Evolutionary conservation across 2,888 invertebrate species (phyloP).

Genomic region (Euplexia lucipara): DNA sequence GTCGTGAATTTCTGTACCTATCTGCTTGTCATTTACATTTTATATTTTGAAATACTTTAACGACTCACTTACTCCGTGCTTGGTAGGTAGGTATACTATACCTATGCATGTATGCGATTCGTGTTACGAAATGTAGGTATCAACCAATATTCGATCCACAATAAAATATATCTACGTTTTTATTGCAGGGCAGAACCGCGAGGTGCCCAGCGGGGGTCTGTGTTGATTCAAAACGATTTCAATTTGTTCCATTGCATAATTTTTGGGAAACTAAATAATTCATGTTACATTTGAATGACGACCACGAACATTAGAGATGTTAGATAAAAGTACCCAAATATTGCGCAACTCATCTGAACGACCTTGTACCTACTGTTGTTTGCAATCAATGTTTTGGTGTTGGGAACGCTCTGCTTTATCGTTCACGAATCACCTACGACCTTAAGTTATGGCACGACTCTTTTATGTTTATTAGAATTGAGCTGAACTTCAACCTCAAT

Average conservation of each 20-base stretch:
- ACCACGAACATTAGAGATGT: conserved; percentile 73
- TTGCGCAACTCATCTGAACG: conserved; percentile 70
- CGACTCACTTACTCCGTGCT: conserved; percentile 51
- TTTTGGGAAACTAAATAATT: conserved; percentile 82
- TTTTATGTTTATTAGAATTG: conserved; percentile 49
- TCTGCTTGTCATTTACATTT: conserved; percentile 50
- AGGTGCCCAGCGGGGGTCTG: conserved; percentile 79
- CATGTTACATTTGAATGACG: conserved; percentile 81
- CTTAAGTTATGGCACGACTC: conserved; percentile 60
- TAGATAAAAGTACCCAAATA: conserved; percentile 81
- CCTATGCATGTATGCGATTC: conserved; percentile 33
- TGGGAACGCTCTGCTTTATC: conserved; percentile 64
- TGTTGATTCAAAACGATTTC: conserved; percentile 82
- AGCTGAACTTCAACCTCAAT: conserved; percentile 46
- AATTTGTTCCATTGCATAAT: conserved; percentile 87
- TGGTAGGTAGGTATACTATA: too few species aligned
- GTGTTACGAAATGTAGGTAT: conserved; percentile 67
- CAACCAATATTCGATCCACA: conserved; percentile 68
- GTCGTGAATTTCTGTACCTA: conserved; percentile 44
- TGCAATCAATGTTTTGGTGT: conserved; percentile 72
- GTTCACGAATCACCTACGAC: conserved; percentile 62
- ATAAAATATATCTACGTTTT: conserved; percentile 72
- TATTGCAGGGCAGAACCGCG: conserved; percentile 70
- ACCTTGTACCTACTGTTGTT: conserved; percentile 75
- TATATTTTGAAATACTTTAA: conserved; percentile 55